Percentiles rank a stretch among this genome's conserved stretches.
Conservation (phyloP, 2,888 invertebrate genomes). For the Agrochola macilenta region DNA sequence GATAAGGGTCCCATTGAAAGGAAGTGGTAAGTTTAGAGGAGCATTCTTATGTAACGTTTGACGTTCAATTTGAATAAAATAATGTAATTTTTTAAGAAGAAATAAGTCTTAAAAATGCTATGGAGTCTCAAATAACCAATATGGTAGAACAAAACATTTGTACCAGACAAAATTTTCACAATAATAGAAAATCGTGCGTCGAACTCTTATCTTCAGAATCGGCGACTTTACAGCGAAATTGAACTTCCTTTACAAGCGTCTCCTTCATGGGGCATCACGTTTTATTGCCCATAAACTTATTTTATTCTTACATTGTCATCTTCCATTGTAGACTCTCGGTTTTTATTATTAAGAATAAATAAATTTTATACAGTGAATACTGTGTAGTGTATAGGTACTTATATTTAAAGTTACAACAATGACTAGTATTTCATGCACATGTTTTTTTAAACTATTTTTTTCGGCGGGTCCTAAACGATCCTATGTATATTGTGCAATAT, state of each 20-base stretch:
- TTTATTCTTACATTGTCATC: slow-evolving; percentile 44
- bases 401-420: neutral
- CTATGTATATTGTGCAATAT: no score
- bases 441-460: no score
- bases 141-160: neutral
- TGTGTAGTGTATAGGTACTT: neutral
- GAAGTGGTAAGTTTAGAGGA: neutral
- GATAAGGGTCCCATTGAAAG: neutral
- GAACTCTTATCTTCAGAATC: slow-evolving; percentile 12
- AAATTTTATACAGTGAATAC: neutral
- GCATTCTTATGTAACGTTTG: neutral
- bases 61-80: neutral
- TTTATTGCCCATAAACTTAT: slow-evolving; percentile 57
- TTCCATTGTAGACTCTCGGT: slow-evolving; percentile 23
- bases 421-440: no score
- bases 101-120: neutral
- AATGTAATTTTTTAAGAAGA: neutral
- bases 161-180: neutral
- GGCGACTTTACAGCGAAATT: slow-evolving; percentile 20
- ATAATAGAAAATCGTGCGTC: slow-evolving; percentile 12
- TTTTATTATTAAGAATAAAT: slow-evolving; percentile 35
- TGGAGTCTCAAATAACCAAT: no score
- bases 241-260: slow-evolving; percentile 43
- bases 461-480: no score
- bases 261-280: slow-evolving; percentile 56